Conservation (phyloP, 2,113 vertebrate genomes). For the Xiphias gladius region DNA sequence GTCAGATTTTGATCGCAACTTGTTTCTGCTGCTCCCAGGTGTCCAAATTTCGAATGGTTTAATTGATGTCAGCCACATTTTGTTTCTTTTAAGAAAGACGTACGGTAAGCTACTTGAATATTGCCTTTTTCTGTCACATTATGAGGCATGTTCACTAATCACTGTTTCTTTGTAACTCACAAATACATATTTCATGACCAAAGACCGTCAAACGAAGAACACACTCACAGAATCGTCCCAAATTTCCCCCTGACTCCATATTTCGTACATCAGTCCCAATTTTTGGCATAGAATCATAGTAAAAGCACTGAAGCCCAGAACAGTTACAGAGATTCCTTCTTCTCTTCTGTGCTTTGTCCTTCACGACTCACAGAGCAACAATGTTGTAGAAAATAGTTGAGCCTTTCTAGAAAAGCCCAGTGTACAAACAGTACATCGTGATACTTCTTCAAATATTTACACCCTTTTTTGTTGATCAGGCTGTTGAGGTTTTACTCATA, state of each 20-base stretch:
- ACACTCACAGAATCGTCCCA: background rate
- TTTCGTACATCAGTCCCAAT: constrained; percentile 1
- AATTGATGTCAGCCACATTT: background rate
- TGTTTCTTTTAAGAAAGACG: background rate
- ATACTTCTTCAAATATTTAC: background rate
- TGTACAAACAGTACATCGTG: background rate
- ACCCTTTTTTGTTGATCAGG: too few relatives aligned
- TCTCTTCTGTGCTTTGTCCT: background rate
- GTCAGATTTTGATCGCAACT: too few relatives aligned
- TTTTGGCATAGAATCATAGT: background rate
- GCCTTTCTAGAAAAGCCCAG: background rate
- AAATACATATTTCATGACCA: constrained; percentile 21
- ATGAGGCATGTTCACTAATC: background rate
- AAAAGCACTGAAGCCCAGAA: constrained; percentile 1
- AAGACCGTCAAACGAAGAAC: background rate
- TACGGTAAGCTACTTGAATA: background rate
- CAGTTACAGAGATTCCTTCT: background rate
- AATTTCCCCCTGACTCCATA: background rate
- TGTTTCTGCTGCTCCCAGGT: too few relatives aligned
- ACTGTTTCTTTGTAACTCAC: background rate
- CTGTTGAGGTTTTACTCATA: background rate
- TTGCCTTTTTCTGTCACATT: background rate
- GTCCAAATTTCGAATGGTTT: too few relatives aligned
- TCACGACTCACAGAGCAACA: constrained; percentile 14
- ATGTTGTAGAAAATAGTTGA: background rate